phyloP scores from a whole-genome alignment of 2,888 invertebrate species.

The Vandiemenella viatica region DNA sequence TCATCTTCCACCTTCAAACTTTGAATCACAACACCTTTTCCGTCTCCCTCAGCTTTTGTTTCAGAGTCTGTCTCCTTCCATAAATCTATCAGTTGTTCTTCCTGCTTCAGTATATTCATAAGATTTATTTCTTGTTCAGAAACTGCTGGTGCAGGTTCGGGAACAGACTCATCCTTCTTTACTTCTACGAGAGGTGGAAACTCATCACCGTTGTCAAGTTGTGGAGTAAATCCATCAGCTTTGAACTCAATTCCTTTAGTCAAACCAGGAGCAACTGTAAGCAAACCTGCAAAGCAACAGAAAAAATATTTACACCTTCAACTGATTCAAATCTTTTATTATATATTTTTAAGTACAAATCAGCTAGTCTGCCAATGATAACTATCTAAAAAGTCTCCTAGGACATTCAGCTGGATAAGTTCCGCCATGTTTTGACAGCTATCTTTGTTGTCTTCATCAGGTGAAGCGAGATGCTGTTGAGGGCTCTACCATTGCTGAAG shows the following conservation, averaged over 20 bases:
- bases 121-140: constrained; percentile 36
- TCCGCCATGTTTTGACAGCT: too few species aligned
- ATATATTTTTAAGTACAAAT: constrained; percentile 25
- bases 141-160: constrained; percentile 24
- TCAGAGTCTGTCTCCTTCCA: constrained; percentile 20
- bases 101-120: constrained; percentile 43
- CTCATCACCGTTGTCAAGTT: constrained; percentile 9
- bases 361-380: too few species aligned
- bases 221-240: constrained; percentile 34
- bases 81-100: constrained; percentile 39
- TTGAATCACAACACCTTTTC: constrained; percentile 19
- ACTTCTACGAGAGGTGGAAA: not conserved
- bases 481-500: too few species aligned
- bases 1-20: constrained; percentile 1
- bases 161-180: constrained; percentile 21
- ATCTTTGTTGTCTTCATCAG: too few species aligned
- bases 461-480: too few species aligned
- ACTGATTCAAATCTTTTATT: not conserved
- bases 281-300: constrained; percentile 35
- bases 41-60: constrained; percentile 16
- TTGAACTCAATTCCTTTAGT: constrained; percentile 40
- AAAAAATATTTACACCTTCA: constrained; percentile 26
- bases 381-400: too few species aligned
- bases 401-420: too few species aligned
- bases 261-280: constrained; percentile 54